These are phyloP conservation scores for Bubo bubo DNA, from an alignment of 2,113 vertebrate species.

Conservation along the genomic window DNA sequence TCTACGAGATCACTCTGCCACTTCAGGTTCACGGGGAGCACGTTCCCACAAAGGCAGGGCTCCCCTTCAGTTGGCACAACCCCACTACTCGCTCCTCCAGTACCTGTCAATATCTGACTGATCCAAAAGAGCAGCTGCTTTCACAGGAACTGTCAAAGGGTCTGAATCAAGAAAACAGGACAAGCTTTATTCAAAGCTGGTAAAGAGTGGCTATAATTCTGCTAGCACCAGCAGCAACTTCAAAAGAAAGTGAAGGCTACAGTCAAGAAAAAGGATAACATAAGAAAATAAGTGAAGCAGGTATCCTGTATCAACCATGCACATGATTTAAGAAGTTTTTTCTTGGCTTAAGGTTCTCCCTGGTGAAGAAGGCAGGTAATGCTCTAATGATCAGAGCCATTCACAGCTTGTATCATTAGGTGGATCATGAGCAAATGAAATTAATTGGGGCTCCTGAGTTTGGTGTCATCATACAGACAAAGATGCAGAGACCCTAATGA, in stretches of 20 bases:
- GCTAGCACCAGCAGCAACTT: not conserved
- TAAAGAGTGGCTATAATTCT: not conserved
- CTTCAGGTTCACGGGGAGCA: not conserved
- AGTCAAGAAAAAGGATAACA: not conserved
- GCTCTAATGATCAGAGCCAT: not conserved
- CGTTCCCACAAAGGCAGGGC: not conserved
- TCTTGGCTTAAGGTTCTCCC: not conserved
- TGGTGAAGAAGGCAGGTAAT: not conserved
- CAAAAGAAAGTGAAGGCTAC: not conserved
- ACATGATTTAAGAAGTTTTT: not conserved
- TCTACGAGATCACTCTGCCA: not conserved
- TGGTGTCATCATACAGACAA: not conserved
- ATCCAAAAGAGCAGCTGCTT: not conserved
- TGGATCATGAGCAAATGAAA: not conserved
- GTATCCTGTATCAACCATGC: not conserved
- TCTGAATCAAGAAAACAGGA: not conserved
- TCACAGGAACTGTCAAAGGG: not conserved
- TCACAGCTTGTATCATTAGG: not conserved
- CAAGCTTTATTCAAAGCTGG: not conserved
- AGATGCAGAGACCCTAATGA: not conserved
- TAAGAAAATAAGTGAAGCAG: not conserved
- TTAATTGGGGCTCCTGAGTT: not conserved
- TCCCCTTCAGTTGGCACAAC: fast-evolving
- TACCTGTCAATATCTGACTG: not conserved
- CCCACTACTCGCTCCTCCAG: not conserved